Evolutionary conservation across 2,888 invertebrate species (phyloP).

Genomic region (Nemotelus nigrinus): DNA sequence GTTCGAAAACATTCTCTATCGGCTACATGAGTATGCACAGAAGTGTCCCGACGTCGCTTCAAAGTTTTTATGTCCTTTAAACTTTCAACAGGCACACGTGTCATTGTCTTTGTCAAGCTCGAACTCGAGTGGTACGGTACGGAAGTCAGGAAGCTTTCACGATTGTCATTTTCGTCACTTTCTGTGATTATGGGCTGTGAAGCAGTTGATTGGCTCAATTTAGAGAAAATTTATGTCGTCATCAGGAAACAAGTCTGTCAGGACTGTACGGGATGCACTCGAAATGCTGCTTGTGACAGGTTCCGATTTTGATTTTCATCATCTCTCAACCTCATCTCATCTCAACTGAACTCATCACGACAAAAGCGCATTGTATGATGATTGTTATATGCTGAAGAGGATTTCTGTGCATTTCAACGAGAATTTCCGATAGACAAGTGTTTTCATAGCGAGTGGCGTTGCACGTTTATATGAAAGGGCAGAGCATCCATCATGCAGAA

Average conservation of each 20-base stretch:
- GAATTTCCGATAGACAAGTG: conserved; percentile 8
- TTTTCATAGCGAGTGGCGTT: neutral
- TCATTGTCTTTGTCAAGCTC: no score
- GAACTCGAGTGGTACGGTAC: no score
- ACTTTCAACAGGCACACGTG: no score
- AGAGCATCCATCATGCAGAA: neutral
- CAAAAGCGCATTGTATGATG: neutral
- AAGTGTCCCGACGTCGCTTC: no score
- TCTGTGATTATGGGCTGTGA: no score
- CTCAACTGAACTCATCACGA: neutral
- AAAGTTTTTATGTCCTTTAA: no score
- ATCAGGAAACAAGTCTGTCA: neutral
- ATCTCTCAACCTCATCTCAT: neutral
- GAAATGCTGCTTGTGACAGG: conserved; percentile 16
- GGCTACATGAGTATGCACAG: no score
- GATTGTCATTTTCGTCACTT: no score
- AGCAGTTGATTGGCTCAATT: no score
- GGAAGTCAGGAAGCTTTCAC: no score
- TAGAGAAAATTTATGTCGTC: neutral
- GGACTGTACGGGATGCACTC: conserved; percentile 10
- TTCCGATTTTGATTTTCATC: conserved; percentile 30
- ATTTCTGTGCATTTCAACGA: conserved; percentile 8
- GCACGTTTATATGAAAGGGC: neutral
- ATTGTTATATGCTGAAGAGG: conserved; percentile 6
- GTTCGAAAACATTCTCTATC: no score